Base-by-base conservation (phyloP, 2,888 invertebrate species). In the Drosophila robusta region DNA sequence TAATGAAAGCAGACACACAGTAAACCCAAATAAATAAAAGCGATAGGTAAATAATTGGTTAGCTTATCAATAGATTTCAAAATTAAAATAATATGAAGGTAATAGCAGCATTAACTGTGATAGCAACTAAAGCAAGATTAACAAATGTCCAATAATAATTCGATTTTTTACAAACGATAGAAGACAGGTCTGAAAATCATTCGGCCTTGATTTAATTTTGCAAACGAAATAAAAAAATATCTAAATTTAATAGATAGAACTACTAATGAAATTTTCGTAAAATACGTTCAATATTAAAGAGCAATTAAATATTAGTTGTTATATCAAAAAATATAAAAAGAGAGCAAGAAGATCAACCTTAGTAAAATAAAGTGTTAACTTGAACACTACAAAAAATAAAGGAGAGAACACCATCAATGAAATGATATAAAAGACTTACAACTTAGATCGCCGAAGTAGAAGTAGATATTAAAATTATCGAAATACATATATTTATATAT, bases 361-460 rank as follows among this genome's bases (percentile, higher is more conserved):
- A 29, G 29, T 9, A 34, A 34, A 34, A 11, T 12, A 34, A 34
- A 12, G 34, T 34, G 12, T 34, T 34, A 12, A 34, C 4, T 11
- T 12, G 34, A 34, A 29, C 29, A 29, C 29, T 9, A 2, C 2
- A 18, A 18, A 0, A 41, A 52, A 52, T 52, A 29, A 2, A 22
- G 22, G 54, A 16, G 44, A 54, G 54, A 54, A 54, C 16, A 51
- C 50, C 58, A 61, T 61, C 44, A 54, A 60, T 60, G 45, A 61
- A 61, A 55, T 55, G 45, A 55, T 42, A 52, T 55, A 61, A 61
- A 61, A 55, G 34, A 36, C 54, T 44, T 54, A 44, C 54, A 54
- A 54, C 54, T 54, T 44, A 44, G 44, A 24, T 44, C 54, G 34
- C 54, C 54, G 54, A 54, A 52, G 41, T 39, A 26, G 24, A 39